phyloP scores from a whole-genome alignment of 1,140 invertebrate species.

The Metopolophium dirhodum region DNA sequence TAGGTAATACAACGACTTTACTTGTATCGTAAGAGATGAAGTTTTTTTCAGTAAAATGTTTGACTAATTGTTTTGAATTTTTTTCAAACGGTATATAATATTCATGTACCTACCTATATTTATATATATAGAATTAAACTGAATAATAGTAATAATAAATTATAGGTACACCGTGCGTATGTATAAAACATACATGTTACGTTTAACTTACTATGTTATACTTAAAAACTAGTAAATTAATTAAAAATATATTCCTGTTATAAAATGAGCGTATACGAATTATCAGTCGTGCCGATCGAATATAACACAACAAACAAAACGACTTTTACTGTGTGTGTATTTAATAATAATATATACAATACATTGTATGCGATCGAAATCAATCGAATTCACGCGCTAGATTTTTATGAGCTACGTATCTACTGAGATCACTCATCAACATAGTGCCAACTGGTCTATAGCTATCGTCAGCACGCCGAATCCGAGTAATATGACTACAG shows the following conservation, averaged over 20 bases:
- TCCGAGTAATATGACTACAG: background rate
- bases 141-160: background rate
- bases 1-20: too few species aligned
- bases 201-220: background rate
- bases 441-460: background rate
- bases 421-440: background rate
- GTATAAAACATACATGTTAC: background rate
- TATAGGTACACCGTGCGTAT: background rate
- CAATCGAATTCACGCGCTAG: background rate
- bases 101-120: background rate
- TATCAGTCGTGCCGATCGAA: background rate
- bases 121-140: background rate
- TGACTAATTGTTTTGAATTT: constrained; percentile 9
- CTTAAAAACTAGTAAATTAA: constrained; percentile 1
- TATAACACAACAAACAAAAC: background rate
- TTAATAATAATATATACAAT: background rate
- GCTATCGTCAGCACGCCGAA: background rate
- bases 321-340: background rate
- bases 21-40: background rate
- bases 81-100: background rate
- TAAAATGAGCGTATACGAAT: background rate
- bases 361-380: background rate
- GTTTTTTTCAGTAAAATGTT: background rate
- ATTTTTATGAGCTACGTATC: background rate
- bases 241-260: background rate